Evolutionary conservation across 2,113 vertebrate genomes (phyloP), one percentile per base, ranked within the genome.

Genomic region (Lota lota): DNA sequence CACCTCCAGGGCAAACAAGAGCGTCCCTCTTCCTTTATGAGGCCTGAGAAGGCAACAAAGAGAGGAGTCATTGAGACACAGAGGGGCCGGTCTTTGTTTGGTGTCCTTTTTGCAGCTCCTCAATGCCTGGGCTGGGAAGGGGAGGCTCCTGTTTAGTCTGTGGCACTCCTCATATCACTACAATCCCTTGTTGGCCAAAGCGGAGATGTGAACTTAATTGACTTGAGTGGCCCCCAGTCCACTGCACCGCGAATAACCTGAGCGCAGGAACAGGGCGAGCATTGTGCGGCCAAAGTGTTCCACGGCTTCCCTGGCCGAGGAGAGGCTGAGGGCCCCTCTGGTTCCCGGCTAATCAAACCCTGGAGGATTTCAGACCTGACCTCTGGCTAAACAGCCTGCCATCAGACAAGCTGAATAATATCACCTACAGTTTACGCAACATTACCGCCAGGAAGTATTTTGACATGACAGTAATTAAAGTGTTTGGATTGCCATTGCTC

Each of bases 131-230:
- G 85, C 90, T 94, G 88, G 88, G 91, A 94, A 94, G 93, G 94
- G 95, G 94, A 94, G 92, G 92, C 91, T 93, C 91, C 95, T 93
- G 92, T 94, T 89, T 93, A 93, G 92, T 94, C 93, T 97, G 95
- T 95, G 94, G 94, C 91, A 80, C 62, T 89, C 91, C 93, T 87
- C 93, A 84, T 89, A 94, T 93, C 78, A 86, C 88, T 77, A 85
- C 86, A 88, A 88, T 90, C 93, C 92, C 94, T 95, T 96, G 94
- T 97, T 95, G 93, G 95, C 93, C 91, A 93, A 87, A 94, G 93
- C 91, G 92, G 94, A 96, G 95, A 97, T 94, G 94, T 95, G 95
- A 97, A 95, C 95, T 98, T 98, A 97, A 98, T 97, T 95, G 95
- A 97, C 95, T 96, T 84, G 92, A 93, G 90, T 93, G 88, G 94